phyloP scores from a whole-genome alignment of 1,140 invertebrate genomes.

The Dendrolimus kikuchii region DNA sequence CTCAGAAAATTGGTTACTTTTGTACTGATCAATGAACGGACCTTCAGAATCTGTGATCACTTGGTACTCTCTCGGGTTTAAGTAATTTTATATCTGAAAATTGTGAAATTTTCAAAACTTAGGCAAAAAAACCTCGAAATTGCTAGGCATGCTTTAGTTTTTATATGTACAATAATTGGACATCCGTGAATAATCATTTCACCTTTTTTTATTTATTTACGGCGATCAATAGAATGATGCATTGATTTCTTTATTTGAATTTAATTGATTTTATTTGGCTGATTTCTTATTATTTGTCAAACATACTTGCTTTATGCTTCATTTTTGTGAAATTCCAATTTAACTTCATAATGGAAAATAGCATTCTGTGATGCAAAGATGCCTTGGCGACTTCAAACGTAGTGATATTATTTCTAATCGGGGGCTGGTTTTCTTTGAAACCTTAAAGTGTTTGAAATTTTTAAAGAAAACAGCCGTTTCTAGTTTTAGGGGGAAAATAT shows the following conservation, averaged over 20 bases:
- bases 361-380: slow-evolving; percentile 55
- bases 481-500: slow-evolving; percentile 14
- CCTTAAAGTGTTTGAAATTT: slow-evolving; percentile 17
- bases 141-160: slow-evolving; percentile 47
- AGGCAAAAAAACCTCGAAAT: slow-evolving; percentile 38
- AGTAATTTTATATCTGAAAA: slow-evolving; percentile 59
- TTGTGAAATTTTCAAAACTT: slow-evolving; percentile 44
- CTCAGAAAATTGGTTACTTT: slow-evolving; percentile 58
- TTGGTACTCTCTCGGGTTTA: slow-evolving; percentile 70
- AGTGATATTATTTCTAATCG: slow-evolving; percentile 38
- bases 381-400: slow-evolving; percentile 47
- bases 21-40: slow-evolving; percentile 61
- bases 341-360: slow-evolving; percentile 17
- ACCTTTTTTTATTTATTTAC: too few relatives aligned
- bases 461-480: slow-evolving; percentile 19
- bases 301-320: too few relatives aligned
- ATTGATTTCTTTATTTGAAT: too few relatives aligned
- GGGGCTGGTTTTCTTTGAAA: slow-evolving; percentile 27
- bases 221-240: too few relatives aligned
- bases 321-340: too few relatives aligned
- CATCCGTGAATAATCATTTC: too few relatives aligned
- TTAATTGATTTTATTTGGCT: too few relatives aligned
- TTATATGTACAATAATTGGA: slow-evolving; percentile 14
- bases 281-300: too few relatives aligned
- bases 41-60: slow-evolving; percentile 69